Evolutionary conservation across 2,113 vertebrate genomes (phyloP), one percentile per base, ranked within the genome.

Genomic region (Corvus hawaiiensis): DNA sequence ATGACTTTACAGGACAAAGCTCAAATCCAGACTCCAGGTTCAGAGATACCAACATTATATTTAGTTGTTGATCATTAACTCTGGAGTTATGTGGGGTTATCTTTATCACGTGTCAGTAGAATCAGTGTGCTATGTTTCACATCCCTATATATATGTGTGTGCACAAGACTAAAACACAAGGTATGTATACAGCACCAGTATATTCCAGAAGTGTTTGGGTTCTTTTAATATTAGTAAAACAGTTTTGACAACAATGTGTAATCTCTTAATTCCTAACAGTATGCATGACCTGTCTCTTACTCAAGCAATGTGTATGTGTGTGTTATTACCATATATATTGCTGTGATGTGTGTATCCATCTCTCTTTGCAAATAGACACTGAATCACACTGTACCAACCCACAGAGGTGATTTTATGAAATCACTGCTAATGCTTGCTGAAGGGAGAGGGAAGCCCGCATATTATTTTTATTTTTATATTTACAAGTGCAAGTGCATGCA

Each of bases 131-230:
- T 75, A 0, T 52, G 32, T 41, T 81, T 76, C 33, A 33, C 2
- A 0, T 61, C 22, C 39, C 9, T 46, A 0, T 56, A 7, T 61
- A 5, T 24, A 3, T 52, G 3, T 64, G 28, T 51, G 43, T 35
- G 12, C 13, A 17, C 32, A 39, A 61, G 43, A 92, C 14, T 48
- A 58, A 72, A 78, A 61, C 24, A 35, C 22, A 62, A 19, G 17
- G 6, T 71, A 14, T 21, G 5, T 68, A 10, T 24, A 24, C 67
- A 61, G 37, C n/a, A 61, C 37, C 58, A 21, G 12, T 73, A 54
- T 51, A 41, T 63, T 63, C 75, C 72, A 66, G 33, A 73, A 62
- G 16, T 49, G 13, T 41, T 91, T 73, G 41, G 18, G 6, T 39
- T 61, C 48, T 55, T 76, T 79, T 62, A 74, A 22, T 66, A 49